A percentile compares a stretch with the other conserved stretches of the same genome.
Conservation (phyloP, 2,888 invertebrate species). For the Eupithecia vulgata region DNA sequence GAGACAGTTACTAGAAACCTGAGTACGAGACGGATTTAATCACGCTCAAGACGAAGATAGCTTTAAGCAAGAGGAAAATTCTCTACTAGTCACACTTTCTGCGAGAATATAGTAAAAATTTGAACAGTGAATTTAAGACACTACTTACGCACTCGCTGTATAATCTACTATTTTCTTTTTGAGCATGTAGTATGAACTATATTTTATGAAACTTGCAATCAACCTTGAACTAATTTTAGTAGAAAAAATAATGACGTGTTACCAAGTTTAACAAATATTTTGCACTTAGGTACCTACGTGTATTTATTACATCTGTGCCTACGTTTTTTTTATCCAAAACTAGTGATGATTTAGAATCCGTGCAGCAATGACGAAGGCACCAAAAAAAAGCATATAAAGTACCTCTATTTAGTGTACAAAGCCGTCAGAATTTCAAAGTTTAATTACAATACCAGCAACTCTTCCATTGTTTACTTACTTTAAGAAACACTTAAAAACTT, state of each 20-base stretch:
- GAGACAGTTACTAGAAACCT: too few relatives aligned
- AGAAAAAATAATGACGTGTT: not conserved
- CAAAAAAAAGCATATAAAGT: not conserved
- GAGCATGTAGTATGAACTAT: too few relatives aligned
- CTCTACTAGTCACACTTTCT: too few relatives aligned
- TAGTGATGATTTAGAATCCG: not conserved
- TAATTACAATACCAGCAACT: not conserved
- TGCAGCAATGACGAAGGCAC: not conserved
- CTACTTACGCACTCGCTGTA: too few relatives aligned
- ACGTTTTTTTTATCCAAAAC: not conserved
- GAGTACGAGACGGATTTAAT: too few relatives aligned
- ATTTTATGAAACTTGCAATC: too few relatives aligned
- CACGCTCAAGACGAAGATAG: too few relatives aligned
- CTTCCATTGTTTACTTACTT: conserved; percentile 3
- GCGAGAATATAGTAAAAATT: too few relatives aligned
- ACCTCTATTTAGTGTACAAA: not conserved
- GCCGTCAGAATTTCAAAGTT: not conserved
- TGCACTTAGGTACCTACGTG: too few relatives aligned
- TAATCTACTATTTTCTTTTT: too few relatives aligned
- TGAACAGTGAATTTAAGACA: too few relatives aligned
- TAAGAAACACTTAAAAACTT: not conserved
- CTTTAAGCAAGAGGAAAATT: too few relatives aligned
- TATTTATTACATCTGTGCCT: not conserved
- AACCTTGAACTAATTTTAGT: not conserved
- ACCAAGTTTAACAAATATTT: not conserved